phyloP scores from a whole-genome alignment of 2,113 vertebrate genomes.

The Phodopus roborovskii region DNA sequence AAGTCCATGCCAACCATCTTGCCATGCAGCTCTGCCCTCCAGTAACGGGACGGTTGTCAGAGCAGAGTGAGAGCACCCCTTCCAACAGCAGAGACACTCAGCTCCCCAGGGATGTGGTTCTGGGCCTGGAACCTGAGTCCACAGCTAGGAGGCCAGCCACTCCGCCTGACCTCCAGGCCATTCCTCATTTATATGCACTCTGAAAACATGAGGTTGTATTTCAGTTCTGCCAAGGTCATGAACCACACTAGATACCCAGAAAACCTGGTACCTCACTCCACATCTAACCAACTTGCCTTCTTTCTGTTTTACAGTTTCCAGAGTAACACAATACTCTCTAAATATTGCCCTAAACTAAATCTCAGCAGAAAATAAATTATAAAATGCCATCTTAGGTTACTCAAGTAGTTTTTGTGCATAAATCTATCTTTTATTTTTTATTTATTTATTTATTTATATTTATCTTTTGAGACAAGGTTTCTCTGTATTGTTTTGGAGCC shows the following conservation, averaged over 20 bases:
- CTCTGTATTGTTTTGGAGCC: too few relatives aligned
- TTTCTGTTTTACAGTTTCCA: conserved; percentile 5
- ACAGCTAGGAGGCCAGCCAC: conserved; percentile 38
- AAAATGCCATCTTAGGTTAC: conserved; percentile 38
- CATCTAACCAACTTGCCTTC: conserved; percentile 34
- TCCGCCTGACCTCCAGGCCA: conserved; percentile 40
- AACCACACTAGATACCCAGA: conserved; percentile 38
- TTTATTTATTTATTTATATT: not conserved
- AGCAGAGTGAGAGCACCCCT: not conserved
- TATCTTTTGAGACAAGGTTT: not conserved
- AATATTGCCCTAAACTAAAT: conserved; percentile 22
- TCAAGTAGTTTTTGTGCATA: not conserved
- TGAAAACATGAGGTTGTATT: conserved; percentile 56
- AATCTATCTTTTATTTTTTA: not conserved
- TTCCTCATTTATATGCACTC: conserved; percentile 59
- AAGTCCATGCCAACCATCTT: conserved; percentile 34
- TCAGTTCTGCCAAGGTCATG: not conserved
- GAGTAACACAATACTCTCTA: conserved; percentile 24
- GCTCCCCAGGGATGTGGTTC: conserved; percentile 51
- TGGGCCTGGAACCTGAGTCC: conserved; percentile 67
- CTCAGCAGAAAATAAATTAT: conserved; percentile 48
- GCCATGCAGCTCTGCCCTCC: not conserved
- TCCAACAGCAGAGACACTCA: not conserved
- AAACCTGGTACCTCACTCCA: conserved; percentile 4
- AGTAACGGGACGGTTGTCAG: conserved; percentile 36